Conservation (phyloP, 2,113 vertebrate species). For the Carassius auratus region DNA sequence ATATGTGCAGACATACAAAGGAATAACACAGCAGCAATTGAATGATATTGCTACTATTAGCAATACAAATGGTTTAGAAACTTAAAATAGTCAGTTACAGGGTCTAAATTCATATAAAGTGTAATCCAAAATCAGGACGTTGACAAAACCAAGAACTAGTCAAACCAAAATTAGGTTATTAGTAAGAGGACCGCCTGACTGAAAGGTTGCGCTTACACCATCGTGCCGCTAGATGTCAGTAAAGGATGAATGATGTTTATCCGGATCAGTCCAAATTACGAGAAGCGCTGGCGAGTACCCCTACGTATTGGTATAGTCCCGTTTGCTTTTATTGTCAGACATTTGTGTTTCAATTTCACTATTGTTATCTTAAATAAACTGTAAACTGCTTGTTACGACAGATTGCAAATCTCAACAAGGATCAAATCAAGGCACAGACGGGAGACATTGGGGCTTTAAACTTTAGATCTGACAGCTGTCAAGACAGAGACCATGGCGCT, state of each 20-base stretch:
- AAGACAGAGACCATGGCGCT: slow-evolving; percentile 65
- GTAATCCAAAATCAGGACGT: background rate
- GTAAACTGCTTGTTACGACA: background rate
- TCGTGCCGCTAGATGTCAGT: slow-evolving; percentile 38
- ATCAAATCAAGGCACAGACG: background rate
- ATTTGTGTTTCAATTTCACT: slow-evolving; percentile 19
- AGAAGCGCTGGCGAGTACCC: background rate
- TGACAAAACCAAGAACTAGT: background rate
- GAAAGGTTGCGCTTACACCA: background rate
- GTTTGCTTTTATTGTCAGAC: background rate
- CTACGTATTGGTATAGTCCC: slow-evolving; percentile 20
- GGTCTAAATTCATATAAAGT: background rate
- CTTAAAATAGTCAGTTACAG: background rate
- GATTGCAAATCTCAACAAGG: background rate
- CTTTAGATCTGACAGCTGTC: background rate
- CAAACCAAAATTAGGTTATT: background rate
- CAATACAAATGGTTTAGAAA: background rate
- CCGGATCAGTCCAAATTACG: background rate
- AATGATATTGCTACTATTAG: too few relatives aligned
- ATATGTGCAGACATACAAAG: too few relatives aligned
- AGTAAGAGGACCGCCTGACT: background rate
- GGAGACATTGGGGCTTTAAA: background rate
- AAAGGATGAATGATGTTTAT: slow-evolving; percentile 7
- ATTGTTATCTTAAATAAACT: background rate
- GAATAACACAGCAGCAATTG: too few relatives aligned